A percentile compares a stretch with the other conserved stretches of the same genome.
Evolutionary conservation across 2,797 vertebrate species (phyloP).

Genomic region (Liparis tanakae): DNA sequence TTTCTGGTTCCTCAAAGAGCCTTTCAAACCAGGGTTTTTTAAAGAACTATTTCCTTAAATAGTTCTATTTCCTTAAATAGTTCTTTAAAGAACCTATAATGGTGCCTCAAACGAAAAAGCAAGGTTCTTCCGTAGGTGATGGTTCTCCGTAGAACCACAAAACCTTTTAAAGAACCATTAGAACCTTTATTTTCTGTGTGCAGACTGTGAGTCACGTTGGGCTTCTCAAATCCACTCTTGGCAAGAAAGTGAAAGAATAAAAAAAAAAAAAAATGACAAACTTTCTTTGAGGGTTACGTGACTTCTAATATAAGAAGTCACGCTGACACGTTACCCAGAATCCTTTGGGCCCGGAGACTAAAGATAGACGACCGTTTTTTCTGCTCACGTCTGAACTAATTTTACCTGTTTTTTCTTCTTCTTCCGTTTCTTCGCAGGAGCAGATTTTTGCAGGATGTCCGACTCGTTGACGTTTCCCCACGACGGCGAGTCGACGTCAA

Average conservation of each 20-base stretch:
- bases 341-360: neutral
- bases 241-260: neutral
- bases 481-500: constrained; percentile 43
- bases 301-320: constrained; percentile 3
- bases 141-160: no score
- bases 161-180: no score
- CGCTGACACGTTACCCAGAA: neutral
- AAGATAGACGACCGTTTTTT: neutral
- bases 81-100: no score
- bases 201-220: neutral
- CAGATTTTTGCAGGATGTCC: constrained; percentile 53
- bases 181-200: no score
- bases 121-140: no score
- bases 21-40: no score
- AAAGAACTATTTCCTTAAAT: no score
- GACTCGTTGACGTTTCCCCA: constrained; percentile 45
- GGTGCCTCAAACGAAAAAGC: no score
- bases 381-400: neutral
- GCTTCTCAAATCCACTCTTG: neutral
- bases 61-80: no score
- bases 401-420: neutral
- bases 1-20: no score
- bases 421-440: constrained; percentile 44
- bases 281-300: no score
- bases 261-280: neutral